Evolutionary conservation across 2,888 invertebrate genomes (phyloP).

Genomic region (Aelia acuminata): DNA sequence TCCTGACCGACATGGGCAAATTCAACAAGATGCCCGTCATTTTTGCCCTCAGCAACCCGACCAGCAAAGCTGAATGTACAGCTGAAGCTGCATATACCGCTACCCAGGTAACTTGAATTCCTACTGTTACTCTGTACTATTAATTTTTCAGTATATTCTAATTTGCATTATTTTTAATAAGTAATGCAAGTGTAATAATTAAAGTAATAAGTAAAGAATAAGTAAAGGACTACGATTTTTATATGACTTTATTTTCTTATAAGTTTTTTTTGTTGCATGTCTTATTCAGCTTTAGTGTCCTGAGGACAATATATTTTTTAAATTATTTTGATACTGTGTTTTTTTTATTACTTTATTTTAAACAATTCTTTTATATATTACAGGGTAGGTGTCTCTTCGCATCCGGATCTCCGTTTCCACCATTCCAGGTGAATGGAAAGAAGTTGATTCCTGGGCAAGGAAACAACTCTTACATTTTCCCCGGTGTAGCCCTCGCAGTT

Average conservation of each 20-base stretch:
- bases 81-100: slow-evolving; percentile 94
- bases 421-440: slow-evolving; percentile 85
- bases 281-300: no score
- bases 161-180: no score
- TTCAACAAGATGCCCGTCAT: slow-evolving; percentile 91
- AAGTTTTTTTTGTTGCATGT: no score
- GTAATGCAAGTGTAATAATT: no score
- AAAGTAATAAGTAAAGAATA: no score
- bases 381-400: slow-evolving; percentile 94
- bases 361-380: slow-evolving; percentile 59
- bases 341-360: neutral
- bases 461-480: slow-evolving; percentile 98
- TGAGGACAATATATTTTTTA: no score
- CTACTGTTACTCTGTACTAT: no score
- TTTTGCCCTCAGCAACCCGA: slow-evolving; percentile 98
- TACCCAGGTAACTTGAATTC: slow-evolving; percentile 82
- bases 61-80: slow-evolving; percentile 98
- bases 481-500: slow-evolving; percentile 93
- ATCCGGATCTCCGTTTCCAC: slow-evolving; percentile 95
- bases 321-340: no score
- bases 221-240: no score
- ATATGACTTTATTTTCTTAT: neutral
- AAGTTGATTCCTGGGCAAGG: slow-evolving; percentile 94
- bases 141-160: no score
- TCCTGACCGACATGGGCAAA: slow-evolving; percentile 88